These are phyloP conservation scores for Drosophila sordidula DNA, from an alignment of 2,888 invertebrate genomes.

Conservation along the genomic window DNA sequence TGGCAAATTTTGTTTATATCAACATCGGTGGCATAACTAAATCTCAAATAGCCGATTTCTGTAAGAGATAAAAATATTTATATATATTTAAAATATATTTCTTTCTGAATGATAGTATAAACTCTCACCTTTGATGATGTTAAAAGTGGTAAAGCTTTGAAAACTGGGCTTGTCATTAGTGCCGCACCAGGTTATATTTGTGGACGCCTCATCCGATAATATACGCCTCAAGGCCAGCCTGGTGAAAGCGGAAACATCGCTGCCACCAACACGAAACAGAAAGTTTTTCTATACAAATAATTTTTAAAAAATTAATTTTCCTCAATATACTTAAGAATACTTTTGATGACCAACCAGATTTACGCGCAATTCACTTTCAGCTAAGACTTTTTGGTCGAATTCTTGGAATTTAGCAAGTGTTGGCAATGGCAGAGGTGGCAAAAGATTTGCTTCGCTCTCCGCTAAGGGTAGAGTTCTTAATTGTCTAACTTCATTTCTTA, in stretches of 20 bases:
- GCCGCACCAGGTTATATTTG: neutral
- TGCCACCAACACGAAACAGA: neutral
- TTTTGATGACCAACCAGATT: neutral
- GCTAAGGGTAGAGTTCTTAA: neutral
- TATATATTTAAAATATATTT: no score
- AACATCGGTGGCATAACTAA: neutral
- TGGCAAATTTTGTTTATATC: neutral
- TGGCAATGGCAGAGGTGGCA: neutral
- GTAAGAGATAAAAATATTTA: neutral
- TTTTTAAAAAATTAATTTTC: neutral
- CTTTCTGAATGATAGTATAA: neutral
- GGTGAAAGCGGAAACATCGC: neutral
- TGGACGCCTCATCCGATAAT: neutral
- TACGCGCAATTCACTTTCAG: neutral
- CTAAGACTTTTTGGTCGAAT: neutral
- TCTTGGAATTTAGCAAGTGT: neutral
- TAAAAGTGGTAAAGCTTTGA: neutral
- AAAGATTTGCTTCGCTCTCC: neutral
- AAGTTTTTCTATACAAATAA: neutral
- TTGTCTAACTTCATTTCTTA: neutral
- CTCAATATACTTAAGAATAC: neutral
- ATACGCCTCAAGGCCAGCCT: neutral
- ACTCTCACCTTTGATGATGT: neutral
- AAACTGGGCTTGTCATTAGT: neutral
- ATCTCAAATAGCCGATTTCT: conserved; percentile 1